A percentile compares a stretch with the other conserved stretches of the same genome.
Evolutionary conservation across 2,113 vertebrate genomes (phyloP).

Genomic region (Pseudonaja textilis): DNA sequence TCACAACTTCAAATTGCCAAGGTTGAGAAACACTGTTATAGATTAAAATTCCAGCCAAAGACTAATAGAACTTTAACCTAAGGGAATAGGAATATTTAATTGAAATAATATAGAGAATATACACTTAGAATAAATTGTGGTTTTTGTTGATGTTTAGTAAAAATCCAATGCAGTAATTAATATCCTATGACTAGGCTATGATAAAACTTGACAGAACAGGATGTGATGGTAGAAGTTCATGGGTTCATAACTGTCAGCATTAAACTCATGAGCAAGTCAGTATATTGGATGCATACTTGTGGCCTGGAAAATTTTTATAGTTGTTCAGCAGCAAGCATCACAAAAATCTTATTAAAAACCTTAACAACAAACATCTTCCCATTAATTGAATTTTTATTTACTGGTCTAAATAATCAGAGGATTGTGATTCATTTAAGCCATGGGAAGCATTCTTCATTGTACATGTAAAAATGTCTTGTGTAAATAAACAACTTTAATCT

Average conservation of each 20-base stretch:
- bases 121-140: not conserved
- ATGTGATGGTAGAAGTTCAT: slow-evolving; percentile 38
- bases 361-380: slow-evolving; percentile 24
- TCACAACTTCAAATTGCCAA: not conserved
- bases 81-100: slow-evolving; percentile 22
- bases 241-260: slow-evolving; percentile 44
- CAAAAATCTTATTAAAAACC: not conserved
- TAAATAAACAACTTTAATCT: slow-evolving; percentile 61
- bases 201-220: slow-evolving; percentile 48
- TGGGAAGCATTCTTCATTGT: slow-evolving; percentile 48
- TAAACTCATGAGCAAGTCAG: slow-evolving; percentile 55
- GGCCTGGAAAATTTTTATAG: slow-evolving; percentile 42
- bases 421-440: slow-evolving; percentile 63
- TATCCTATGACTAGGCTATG: slow-evolving; percentile 41
- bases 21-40: not conserved
- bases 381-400: slow-evolving; percentile 37
- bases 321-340: slow-evolving; percentile 48
- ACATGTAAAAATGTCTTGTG: slow-evolving; percentile 43
- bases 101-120: slow-evolving; percentile 36
- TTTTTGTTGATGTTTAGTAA: slow-evolving; percentile 39
- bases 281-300: slow-evolving; percentile 52
- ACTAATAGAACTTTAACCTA: slow-evolving; percentile 18
- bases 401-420: slow-evolving; percentile 38
- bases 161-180: slow-evolving; percentile 39
- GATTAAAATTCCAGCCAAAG: not conserved